Evolutionary conservation across 2,888 invertebrate species (phyloP).

Genomic region (Spicauda simplicius): DNA sequence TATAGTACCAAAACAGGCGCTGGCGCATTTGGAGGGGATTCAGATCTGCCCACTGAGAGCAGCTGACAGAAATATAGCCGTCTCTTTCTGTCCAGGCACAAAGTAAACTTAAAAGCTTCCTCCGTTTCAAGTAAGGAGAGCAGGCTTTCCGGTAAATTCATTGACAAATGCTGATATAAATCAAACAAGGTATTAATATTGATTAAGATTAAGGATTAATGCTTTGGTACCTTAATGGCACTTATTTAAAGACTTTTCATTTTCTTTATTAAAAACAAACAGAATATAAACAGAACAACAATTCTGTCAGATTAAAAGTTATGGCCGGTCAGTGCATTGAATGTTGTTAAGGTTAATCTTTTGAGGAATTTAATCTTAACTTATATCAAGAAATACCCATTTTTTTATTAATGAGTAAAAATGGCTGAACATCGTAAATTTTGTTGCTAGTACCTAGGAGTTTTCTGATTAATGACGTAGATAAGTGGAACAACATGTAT

Average conservation of each 20-base stretch:
- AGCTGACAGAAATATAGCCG: slow-evolving; percentile 61
- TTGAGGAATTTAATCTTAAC: background rate
- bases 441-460: too few species aligned
- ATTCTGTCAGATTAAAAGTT: slow-evolving; percentile 10
- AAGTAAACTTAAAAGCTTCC: slow-evolving; percentile 25
- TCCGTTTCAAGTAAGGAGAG: slow-evolving; percentile 11
- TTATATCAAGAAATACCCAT: background rate
- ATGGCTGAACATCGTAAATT: too few species aligned
- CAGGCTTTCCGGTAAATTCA: slow-evolving; percentile 15
- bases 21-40: slow-evolving; percentile 69
- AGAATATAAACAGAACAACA: slow-evolving; percentile 1
- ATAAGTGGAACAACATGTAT: too few species aligned
- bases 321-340: background rate
- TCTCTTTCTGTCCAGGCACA: slow-evolving; percentile 61
- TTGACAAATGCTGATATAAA: slow-evolving; percentile 24
- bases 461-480: too few species aligned
- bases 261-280: slow-evolving; percentile 1
- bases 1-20: slow-evolving; percentile 71
- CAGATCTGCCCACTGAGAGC: slow-evolving; percentile 73
- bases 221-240: slow-evolving; percentile 1
- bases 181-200: slow-evolving; percentile 26
- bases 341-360: background rate
- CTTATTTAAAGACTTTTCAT: slow-evolving; percentile 12
- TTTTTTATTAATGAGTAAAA: background rate
- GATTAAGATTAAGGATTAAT: slow-evolving; percentile 18